Percentiles rank a stretch among this genome's conserved stretches.
phyloP scores from a whole-genome alignment of 2,113 vertebrate genomes.

The Meriones unguiculatus region DNA sequence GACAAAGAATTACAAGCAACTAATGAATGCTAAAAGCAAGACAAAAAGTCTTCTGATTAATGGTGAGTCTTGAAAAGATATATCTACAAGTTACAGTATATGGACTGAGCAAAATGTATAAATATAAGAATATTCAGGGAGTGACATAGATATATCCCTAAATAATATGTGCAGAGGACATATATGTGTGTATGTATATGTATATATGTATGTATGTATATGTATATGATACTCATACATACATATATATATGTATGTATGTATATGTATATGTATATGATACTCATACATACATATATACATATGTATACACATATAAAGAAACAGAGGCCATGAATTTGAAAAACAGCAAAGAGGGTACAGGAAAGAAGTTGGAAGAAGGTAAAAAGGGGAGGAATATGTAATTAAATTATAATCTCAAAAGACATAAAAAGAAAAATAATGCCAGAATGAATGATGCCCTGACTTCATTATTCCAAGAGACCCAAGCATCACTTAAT shows the following conservation, averaged over 20 bases:
- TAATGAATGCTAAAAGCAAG: neutral
- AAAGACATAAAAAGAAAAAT: neutral
- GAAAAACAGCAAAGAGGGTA: neutral
- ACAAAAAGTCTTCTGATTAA: neutral
- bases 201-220: too few relatives aligned
- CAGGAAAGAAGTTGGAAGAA: neutral
- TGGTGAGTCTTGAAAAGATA: neutral
- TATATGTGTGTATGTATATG: too few relatives aligned
- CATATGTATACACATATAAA: too few relatives aligned
- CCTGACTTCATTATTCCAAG: neutral
- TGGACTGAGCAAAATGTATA: neutral
- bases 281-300: neutral
- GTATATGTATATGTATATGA: too few relatives aligned
- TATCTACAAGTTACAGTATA: neutral
- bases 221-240: neutral
- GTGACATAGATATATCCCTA: too few relatives aligned
- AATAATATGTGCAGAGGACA: too few relatives aligned
- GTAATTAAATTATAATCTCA: neutral
- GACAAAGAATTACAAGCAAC: neutral
- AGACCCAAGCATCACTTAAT: neutral
- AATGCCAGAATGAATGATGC: neutral
- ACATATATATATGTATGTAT: too few relatives aligned
- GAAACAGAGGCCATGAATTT: neutral
- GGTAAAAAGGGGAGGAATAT: neutral
- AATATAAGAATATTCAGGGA: neutral